Percentiles rank a stretch among this genome's conserved stretches.
Conservation (phyloP, 2,888 invertebrate genomes). For the Drosophila mercatorum region DNA sequence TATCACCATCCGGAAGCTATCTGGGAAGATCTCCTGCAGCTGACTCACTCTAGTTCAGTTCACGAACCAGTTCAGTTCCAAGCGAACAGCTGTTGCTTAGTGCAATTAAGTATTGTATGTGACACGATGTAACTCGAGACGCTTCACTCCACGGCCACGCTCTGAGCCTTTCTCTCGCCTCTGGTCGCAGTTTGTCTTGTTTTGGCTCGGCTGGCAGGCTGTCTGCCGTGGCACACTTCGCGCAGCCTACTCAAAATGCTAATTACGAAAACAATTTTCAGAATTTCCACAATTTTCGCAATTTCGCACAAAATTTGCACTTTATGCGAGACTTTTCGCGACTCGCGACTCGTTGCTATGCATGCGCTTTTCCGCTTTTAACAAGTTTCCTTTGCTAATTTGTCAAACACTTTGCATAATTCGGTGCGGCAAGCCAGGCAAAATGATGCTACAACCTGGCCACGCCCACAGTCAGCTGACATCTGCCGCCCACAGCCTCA, state of each 20-base stretch:
- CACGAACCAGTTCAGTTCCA: not conserved
- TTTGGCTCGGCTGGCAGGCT: not conserved
- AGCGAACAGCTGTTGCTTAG: not conserved
- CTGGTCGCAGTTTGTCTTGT: not conserved
- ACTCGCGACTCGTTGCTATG: conserved; percentile 72
- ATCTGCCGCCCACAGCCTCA: not conserved
- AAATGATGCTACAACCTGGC: conserved; percentile 29
- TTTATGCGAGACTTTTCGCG: conserved; percentile 53
- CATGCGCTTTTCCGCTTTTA: conserved; percentile 77
- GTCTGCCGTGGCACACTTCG: not conserved
- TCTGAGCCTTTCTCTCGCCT: too few species aligned
- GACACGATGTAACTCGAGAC: not conserved
- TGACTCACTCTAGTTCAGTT: not conserved
- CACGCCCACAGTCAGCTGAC: not conserved
- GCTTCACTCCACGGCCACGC: too few species aligned
- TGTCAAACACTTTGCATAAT: conserved; percentile 82
- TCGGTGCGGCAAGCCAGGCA: conserved; percentile 57
- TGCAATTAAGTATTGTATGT: not conserved
- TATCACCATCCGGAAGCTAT: too few species aligned
- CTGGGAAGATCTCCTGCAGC: too few species aligned
- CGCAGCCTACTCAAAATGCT: conserved; percentile 61
- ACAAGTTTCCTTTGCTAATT: conserved; percentile 79
- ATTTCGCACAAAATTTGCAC: conserved; percentile 48
- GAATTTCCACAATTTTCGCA: conserved; percentile 35
- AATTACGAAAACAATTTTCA: conserved; percentile 71